Conservation (phyloP, 2,888 invertebrate species). For the Tachina fera region DNA sequence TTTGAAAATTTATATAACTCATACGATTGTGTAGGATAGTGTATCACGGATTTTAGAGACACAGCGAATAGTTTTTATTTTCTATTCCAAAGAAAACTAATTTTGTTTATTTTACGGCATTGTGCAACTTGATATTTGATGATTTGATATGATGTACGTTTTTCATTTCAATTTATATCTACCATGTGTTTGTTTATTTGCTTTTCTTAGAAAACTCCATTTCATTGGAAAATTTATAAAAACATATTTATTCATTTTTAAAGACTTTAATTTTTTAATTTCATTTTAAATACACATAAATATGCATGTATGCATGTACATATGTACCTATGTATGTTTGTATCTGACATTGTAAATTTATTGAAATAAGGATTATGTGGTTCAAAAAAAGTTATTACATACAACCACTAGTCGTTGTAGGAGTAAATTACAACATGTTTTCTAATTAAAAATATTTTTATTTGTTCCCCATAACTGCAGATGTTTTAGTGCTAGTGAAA, state of each 20-base stretch:
- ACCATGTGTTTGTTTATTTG: conserved; percentile 26
- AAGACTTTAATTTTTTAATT: conserved; percentile 26
- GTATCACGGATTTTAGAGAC: too few species aligned
- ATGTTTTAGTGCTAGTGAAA: not conserved
- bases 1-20: too few species aligned
- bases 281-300: not conserved
- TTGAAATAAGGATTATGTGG: conserved; percentile 39
- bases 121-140: conserved; percentile 36
- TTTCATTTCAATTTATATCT: conserved; percentile 57
- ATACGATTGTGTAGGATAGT: too few species aligned
- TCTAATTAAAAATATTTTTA: conserved; percentile 48
- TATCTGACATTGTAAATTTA: conserved; percentile 56
- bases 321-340: too few species aligned
- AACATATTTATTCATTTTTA: conserved; percentile 17
- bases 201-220: conserved; percentile 13
- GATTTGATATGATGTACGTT: conserved; percentile 58
- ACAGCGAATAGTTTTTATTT: too few species aligned
- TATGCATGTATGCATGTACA: too few species aligned
- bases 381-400: not conserved
- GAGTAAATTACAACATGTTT: conserved; percentile 56
- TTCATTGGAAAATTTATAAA: conserved; percentile 5
- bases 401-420: not conserved
- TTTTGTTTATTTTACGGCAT: not conserved
- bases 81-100: too few species aligned
- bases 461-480: not conserved